Base-by-base conservation (phyloP, 2,113 vertebrate species). In the Pollimyrus isidori region DNA sequence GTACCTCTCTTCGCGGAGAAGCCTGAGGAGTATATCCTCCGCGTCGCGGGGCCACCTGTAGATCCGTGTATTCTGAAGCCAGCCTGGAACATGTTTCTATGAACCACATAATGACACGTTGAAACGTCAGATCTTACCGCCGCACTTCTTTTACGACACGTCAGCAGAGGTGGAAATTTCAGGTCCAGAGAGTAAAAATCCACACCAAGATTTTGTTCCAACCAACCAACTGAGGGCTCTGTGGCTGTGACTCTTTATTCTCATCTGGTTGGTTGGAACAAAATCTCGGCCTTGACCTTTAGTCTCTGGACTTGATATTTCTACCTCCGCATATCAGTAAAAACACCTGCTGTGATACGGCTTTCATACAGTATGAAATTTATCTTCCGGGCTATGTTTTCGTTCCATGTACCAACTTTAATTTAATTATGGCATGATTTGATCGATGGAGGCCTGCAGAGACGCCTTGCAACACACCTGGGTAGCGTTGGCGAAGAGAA, bases 41-140 rank as follows among this genome's bases (percentile, higher is more conserved):
- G 94, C 95, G 88, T 98, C 96, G 91, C 92, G 94, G 0, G 97
- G 97, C 97, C 97, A 98, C 88, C 93, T 95, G 91, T 97, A 98
- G 86, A 97, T 88, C 11, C 93, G 94, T 3, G 97, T 99, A 94
- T 98, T 98, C 95, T 96, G 97, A 39, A 99, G 97, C 97, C 97
- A 99, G 56, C 93, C 93, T 56, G 98, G 98, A 87, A 98, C 96
- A 0, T 98, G 96, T 4, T 95, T 97, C 97, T 98, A 89, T 52
- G 35, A 7, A 82, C 46, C 45, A 23, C 73, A 42, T 5, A 42
- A 15, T 42, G 17, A 19, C 6, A 4, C 42, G 26, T 4, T 15
- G 30, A 76, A 39, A 76, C 4, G 4, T 19, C 35, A 80, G 35
- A 80, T 1, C 13, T 35, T 39, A 42, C 15, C 73, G 1, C 4